These are phyloP conservation scores for Varanus komodoensis DNA, from an alignment of 2,113 vertebrate genomes.

Conservation along the genomic window DNA sequence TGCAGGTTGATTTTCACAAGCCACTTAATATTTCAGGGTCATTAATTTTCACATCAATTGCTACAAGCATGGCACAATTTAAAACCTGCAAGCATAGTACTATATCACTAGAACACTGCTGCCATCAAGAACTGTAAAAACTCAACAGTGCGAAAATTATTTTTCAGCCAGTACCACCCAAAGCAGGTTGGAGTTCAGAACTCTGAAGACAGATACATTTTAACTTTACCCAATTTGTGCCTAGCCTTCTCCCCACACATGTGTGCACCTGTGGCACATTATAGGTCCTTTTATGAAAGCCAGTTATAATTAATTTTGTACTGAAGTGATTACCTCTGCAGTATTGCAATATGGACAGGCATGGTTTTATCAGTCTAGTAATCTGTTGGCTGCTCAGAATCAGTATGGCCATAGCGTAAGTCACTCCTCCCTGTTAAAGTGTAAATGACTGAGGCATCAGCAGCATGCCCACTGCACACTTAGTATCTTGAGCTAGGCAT, in stretches of 20 bases:
- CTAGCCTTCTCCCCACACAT: neutral
- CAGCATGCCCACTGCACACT: neutral
- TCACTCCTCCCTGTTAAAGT: neutral
- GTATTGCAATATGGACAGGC: neutral
- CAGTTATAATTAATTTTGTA: neutral
- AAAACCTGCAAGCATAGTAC: neutral
- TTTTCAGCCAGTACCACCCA: neutral
- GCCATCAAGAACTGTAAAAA: neutral
- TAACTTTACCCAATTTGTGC: neutral
- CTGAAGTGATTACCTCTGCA: neutral
- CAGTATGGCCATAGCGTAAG: neutral
- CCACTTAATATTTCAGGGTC: neutral
- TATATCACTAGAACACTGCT: neutral
- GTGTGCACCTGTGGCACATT: too few relatives aligned
- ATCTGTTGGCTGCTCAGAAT: neutral
- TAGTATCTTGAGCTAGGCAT: too few relatives aligned
- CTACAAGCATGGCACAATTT: slow-evolving; percentile 10
- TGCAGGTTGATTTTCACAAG: slow-evolving; percentile 2
- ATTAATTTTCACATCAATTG: neutral
- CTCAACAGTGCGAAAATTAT: neutral
- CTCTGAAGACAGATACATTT: neutral
- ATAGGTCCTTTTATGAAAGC: neutral
- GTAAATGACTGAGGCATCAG: neutral
- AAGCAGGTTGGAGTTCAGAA: neutral
- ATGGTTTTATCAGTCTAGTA: neutral